Conservation (phyloP, 2,113 vertebrate genomes). For the Zootoca vivipara region DNA sequence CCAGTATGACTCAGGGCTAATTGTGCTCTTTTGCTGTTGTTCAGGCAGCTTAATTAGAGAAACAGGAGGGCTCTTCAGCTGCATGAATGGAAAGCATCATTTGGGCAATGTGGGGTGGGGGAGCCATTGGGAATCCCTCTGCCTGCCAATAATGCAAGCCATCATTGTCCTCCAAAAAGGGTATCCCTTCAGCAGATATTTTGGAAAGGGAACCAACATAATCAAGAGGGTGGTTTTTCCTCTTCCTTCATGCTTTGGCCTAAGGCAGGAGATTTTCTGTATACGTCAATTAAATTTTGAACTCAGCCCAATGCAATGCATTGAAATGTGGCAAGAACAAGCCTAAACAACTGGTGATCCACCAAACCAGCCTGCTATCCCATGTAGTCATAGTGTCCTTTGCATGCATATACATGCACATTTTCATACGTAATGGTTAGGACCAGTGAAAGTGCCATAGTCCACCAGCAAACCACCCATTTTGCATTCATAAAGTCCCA, state of each 20-base stretch:
- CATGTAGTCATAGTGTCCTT: not conserved
- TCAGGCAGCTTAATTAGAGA: conserved; percentile 36
- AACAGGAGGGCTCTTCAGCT: conserved; percentile 12
- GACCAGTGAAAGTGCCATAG: not conserved
- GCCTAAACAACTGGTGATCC: not conserved
- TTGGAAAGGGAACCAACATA: not conserved
- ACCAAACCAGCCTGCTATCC: not conserved
- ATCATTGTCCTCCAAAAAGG: accelerated
- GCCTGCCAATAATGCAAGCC: not conserved
- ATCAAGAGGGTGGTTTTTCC: not conserved
- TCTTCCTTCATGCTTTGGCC: not conserved
- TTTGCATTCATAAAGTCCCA: not conserved
- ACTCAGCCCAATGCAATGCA: not conserved
- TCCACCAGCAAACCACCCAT: not conserved
- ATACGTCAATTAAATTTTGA: not conserved
- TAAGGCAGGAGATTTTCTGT: not conserved
- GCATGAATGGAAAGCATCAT: not conserved
- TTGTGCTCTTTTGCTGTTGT: conserved; percentile 36
- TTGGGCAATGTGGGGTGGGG: not conserved
- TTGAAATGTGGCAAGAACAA: not conserved
- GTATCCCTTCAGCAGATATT: accelerated
- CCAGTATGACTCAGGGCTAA: conserved; percentile 62
- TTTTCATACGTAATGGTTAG: not conserved
- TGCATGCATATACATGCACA: not conserved
- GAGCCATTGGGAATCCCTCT: not conserved